Conservation (phyloP, 2,113 vertebrate species). For the Calyptomena viridis region DNA sequence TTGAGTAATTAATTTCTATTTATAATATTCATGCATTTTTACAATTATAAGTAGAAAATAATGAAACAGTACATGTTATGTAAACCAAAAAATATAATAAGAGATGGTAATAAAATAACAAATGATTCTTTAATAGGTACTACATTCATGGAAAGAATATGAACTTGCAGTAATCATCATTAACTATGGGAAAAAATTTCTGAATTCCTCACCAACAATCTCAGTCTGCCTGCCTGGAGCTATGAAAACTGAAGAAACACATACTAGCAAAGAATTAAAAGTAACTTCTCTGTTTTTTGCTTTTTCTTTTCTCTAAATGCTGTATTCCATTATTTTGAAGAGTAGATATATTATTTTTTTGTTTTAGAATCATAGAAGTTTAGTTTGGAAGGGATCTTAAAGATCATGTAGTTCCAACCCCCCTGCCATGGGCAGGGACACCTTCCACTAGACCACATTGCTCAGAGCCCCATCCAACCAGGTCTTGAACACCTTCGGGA, state of each 20-base stretch:
- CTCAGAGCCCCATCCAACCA: neutral
- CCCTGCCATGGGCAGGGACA: neutral
- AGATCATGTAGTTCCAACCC: neutral
- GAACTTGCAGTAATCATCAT: constrained; percentile 78
- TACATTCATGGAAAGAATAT: constrained; percentile 78
- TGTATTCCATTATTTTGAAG: neutral
- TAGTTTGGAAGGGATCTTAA: neutral
- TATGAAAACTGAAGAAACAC: neutral
- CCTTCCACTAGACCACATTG: neutral
- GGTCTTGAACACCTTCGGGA: neutral
- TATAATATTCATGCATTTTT: neutral
- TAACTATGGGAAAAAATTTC: constrained; percentile 80
- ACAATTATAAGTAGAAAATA: neutral
- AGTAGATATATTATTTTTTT: neutral
- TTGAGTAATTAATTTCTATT: neutral
- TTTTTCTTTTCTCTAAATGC: neutral
- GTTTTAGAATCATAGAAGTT: neutral
- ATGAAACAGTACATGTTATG: neutral
- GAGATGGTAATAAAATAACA: neutral
- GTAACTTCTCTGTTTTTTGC: constrained; percentile 32
- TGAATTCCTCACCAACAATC: constrained; percentile 51
- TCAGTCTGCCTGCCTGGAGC: neutral
- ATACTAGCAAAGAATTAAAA: constrained; percentile 6
- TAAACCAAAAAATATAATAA: neutral
- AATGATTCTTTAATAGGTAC: constrained; percentile 74